Evolutionary conservation across 1,140 invertebrate genomes (phyloP).

Genomic region (Neodiprion virginianus): DNA sequence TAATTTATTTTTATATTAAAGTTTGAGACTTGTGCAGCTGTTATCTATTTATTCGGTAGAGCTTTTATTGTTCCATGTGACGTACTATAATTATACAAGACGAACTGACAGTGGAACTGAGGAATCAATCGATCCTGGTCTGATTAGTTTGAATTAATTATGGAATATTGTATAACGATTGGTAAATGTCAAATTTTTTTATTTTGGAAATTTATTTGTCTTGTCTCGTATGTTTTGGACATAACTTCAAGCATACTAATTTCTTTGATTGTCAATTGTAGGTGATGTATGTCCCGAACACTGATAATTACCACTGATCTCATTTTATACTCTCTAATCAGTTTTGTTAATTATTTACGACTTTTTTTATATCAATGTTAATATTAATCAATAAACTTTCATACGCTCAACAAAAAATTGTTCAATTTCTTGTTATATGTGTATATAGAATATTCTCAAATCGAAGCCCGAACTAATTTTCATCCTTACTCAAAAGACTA

Average conservation of each 20-base stretch:
- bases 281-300: background rate
- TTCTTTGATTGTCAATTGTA: background rate
- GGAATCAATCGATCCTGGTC: too few species aligned
- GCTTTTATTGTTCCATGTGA: constrained; percentile 2
- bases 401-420: too few species aligned
- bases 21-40: constrained; percentile 9
- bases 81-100: too few species aligned
- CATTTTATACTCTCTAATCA: background rate
- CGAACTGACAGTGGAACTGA: too few species aligned
- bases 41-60: constrained; percentile 19
- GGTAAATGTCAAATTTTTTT: too few species aligned
- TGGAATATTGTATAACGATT: too few species aligned
- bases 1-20: background rate
- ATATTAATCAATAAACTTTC: too few species aligned
- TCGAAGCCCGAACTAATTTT: too few species aligned
- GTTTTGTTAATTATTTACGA: background rate
- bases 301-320: background rate
- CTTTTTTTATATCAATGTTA: background rate
- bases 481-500: background rate
- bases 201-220: too few species aligned
- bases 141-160: too few species aligned
- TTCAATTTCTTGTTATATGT: too few species aligned
- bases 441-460: too few species aligned
- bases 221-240: background rate
- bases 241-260: background rate